Evolutionary conservation across 2,113 vertebrate species (phyloP).

Genomic region (Gorsachius goisagi): DNA sequence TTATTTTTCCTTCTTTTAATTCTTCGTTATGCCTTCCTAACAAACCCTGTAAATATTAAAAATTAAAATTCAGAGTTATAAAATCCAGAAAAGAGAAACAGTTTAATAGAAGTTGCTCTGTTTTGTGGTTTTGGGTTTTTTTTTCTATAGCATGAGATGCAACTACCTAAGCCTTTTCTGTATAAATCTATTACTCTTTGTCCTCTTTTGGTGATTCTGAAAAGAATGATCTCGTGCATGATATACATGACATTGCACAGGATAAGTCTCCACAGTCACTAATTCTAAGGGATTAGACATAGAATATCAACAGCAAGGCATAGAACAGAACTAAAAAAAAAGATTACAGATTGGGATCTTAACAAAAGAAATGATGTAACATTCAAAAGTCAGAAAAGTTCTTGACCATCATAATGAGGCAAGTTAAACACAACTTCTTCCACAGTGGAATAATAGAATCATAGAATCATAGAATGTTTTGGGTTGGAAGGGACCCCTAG

Average conservation of each 20-base stretch:
- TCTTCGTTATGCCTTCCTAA: background rate
- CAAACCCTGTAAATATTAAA: background rate
- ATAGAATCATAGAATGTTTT: no score
- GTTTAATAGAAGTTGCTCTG: background rate
- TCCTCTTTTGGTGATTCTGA: background rate
- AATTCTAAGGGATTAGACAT: background rate
- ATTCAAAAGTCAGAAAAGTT: background rate
- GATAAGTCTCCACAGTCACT: background rate
- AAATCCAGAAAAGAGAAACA: background rate
- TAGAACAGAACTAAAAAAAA: background rate
- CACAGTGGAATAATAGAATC: background rate
- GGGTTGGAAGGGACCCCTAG: no score
- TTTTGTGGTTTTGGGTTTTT: background rate
- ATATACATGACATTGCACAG: background rate
- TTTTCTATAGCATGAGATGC: background rate
- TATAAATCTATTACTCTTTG: background rate
- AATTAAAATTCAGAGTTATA: background rate
- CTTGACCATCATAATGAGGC: background rate
- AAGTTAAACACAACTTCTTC: background rate
- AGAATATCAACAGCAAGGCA: background rate
- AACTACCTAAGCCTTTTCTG: background rate
- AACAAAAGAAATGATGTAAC: background rate
- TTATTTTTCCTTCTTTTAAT: background rate
- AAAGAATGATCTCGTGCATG: background rate
- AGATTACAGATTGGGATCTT: background rate